Evolutionary conservation across 2,888 invertebrate species (phyloP), one percentile per base, ranked within the genome.

Genomic region (Melolontha melolontha): DNA sequence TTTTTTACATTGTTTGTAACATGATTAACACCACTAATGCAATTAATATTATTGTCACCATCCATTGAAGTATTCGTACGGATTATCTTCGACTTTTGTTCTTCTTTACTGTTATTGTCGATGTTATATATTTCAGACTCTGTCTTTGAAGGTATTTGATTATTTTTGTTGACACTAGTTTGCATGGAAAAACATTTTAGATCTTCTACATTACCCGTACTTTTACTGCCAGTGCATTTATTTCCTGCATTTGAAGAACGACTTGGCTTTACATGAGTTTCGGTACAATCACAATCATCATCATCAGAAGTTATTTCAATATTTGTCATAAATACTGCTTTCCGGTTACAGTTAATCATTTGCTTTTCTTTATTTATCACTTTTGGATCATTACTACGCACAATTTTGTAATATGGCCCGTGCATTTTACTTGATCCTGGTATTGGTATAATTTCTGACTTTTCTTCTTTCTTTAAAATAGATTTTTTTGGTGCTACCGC

Each of bases 371-470:
- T 50, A 54, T 68, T 71, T 12, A 76, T 71, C 41, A 73, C 68
- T 12, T 70, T 67, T 5, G 71, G 72, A 67, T 76, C 71, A 17
- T 72, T 72, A 10, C 71, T 73, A 16, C 71, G 65, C 1, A 75
- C 67, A 2, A 66, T 63, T 41, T 73, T 68, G 51, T 70, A 79
- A 67, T 75, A 77, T 0, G 80, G 80, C 12, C 76, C 75, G 10
- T 71, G 54, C 79, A 79, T 80, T 29, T 69, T 75, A 62, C 79
- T 79, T 2, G 76, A 75, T 5, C 80, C 80, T 1, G 80, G 78
- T 66, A 80, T 79, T 5, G 80, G 74, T 39, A 80, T 71, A 12
- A 79, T 68, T 59, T 72, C 69, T 2, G 68, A 29, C 40, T 67
- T 69, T 39, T 70, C 47, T 29, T 40, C 40, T 27, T 64, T 70